Conservation (phyloP, 2,888 invertebrate species). For the Campopleginae sp. region DNA sequence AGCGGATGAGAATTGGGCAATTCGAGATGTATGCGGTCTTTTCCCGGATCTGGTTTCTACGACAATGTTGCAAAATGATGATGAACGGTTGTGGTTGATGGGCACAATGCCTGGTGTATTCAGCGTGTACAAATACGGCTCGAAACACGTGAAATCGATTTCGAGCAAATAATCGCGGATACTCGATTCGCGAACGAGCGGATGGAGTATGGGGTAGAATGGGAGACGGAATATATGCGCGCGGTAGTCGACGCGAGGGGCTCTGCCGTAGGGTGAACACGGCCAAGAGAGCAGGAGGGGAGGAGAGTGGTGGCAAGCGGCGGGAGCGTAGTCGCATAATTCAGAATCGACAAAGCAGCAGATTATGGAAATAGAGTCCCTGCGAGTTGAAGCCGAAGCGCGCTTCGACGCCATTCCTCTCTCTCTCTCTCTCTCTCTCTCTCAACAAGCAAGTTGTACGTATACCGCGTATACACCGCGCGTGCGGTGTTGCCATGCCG, state of each 20-base stretch:
- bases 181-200: constrained; percentile 74
- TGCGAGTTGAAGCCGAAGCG: constrained; percentile 78
- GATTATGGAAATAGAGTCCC: constrained; percentile 84
- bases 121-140: constrained; percentile 75
- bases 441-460: constrained; percentile 43
- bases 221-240: constrained; percentile 64
- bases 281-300: constrained; percentile 60
- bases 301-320: constrained; percentile 64
- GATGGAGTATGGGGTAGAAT: constrained; percentile 63
- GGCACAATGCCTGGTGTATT: constrained; percentile 74
- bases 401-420: constrained; percentile 71
- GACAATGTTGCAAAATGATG: constrained; percentile 72
- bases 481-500: constrained; percentile 81
- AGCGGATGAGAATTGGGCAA: constrained; percentile 62
- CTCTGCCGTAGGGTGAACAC: constrained; percentile 49
- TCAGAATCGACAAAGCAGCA: constrained; percentile 84
- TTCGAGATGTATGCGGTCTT: constrained; percentile 51
- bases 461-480: constrained; percentile 60
- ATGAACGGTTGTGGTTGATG: constrained; percentile 70
- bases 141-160: constrained; percentile 83
- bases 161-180: constrained; percentile 84
- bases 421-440: constrained; percentile 64
- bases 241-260: constrained; percentile 62
- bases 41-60: constrained; percentile 62
- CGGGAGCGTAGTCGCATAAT: constrained; percentile 81